phyloP scores from a whole-genome alignment of 2,888 invertebrate genomes.

The Dryocosmus kuriphilus region DNA sequence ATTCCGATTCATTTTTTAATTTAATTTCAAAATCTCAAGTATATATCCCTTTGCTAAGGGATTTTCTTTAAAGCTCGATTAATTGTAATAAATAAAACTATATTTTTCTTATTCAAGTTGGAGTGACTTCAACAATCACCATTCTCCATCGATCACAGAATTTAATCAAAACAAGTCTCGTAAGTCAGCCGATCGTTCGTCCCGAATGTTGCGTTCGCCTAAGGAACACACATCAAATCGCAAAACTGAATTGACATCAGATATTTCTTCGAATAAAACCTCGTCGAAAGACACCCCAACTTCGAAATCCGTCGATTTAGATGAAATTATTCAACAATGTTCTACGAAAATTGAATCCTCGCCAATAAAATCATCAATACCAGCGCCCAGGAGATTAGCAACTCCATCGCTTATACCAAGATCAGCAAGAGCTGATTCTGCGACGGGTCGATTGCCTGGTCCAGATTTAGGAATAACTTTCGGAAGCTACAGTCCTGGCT shows the following conservation, averaged over 20 bases:
- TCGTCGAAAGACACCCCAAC: constrained; percentile 49
- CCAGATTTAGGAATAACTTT: constrained; percentile 28
- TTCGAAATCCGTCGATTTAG: constrained; percentile 40
- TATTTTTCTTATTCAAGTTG: constrained; percentile 66
- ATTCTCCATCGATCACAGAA: constrained; percentile 65
- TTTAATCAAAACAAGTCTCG: constrained; percentile 59
- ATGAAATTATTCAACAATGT: not conserved
- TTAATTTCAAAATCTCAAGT: too few species aligned
- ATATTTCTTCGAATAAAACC: constrained; percentile 50
- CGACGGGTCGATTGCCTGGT: constrained; percentile 69
- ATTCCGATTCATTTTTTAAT: too few species aligned
- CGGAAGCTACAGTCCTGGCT: not conserved
- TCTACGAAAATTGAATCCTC: constrained; percentile 46
- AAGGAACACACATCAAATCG: constrained; percentile 55
- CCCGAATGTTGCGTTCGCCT: constrained; percentile 61
- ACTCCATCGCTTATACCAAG: constrained; percentile 69
- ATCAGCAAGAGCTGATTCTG: constrained; percentile 68
- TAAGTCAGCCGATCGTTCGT: constrained; percentile 56
- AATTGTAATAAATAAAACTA: not conserved
- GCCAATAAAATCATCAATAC: constrained; percentile 59
- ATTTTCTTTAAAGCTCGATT: not conserved
- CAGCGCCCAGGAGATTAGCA: constrained; percentile 62
- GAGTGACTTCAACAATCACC: constrained; percentile 73
- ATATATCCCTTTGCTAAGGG: too few species aligned
- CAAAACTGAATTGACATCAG: constrained; percentile 43